Evolutionary conservation across 2,888 invertebrate species (phyloP), one percentile per base, ranked within the genome.

Genomic region (Caenorhabditis sp.): DNA sequence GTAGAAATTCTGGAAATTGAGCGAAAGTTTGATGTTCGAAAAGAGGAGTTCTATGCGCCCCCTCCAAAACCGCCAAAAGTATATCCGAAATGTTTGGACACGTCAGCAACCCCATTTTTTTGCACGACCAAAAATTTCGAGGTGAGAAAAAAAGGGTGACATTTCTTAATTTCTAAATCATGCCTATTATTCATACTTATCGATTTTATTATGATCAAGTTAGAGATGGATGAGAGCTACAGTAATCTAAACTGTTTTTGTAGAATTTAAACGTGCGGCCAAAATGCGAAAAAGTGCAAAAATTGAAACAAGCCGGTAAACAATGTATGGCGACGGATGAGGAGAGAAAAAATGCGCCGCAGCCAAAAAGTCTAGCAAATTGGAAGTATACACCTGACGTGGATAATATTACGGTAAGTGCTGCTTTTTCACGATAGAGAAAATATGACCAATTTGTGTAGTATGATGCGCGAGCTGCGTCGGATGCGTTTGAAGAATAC

Each of bases 401-500:
- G 27, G 21, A n/a, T 12, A 53, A 23, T 53, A 37, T 37, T 43
- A 43, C 43, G 43, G 43, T 43, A 43, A 17, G n/a, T 17, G 37
- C 53, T 54, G 31, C 23, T 36, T 36, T 36, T 36, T 36, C 12
- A 8, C n/a, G n/a, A 31, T 31, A 31, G 10, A 31, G 10, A 10
- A 6, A 31, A 31, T 31, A 31, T 31, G 31, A 6, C 10, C n/a
- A n/a, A n/a, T 31, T 10, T 31, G 4, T 66, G 4, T 62, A 67
- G 67, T 68, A 68, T 58, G 62, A 68, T 26, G 19, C 58, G 21
- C 36, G 24, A 14, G 21, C 62, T 1, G 51, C 43, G 8, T 37
- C 58, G 5, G 43, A 53, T 26, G 67, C 67, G 1, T 68, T 68
- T 36, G 49, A 68, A 8, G 57, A 61, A 27, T 69, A 69, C 51